These are phyloP conservation scores for Tenthredo scrophulariae DNA, from an alignment of 2,888 invertebrate genomes.

Conservation along the genomic window DNA sequence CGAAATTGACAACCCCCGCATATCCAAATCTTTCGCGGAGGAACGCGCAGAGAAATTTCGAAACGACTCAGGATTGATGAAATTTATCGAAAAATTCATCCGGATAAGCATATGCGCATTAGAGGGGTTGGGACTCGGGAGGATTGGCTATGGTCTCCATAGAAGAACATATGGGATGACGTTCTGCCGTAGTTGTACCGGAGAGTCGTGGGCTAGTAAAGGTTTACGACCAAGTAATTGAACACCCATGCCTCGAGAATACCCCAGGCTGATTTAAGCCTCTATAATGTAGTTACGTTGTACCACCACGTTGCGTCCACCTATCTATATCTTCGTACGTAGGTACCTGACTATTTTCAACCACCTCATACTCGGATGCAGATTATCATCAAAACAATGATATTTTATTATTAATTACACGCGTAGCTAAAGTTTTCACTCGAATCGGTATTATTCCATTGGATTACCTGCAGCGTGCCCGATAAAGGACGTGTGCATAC, in stretches of 20 bases:
- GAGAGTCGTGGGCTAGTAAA: conserved; percentile 67
- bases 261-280: conserved; percentile 71
- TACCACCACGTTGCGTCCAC: conserved; percentile 9
- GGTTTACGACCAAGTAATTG: conserved; percentile 73
- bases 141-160: conserved; percentile 63
- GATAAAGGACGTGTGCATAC: no score
- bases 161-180: conserved; percentile 62
- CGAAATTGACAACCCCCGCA: background rate
- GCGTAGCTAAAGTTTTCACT: background rate
- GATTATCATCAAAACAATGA: conserved; percentile 42
- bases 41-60: no score
- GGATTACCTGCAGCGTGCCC: no score
- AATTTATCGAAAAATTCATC: background rate
- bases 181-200: conserved; percentile 58
- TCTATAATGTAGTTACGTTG: conserved; percentile 63
- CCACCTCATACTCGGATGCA: background rate
- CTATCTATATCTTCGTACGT: background rate
- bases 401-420: conserved; percentile 43
- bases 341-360: conserved; percentile 5
- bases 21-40: no score
- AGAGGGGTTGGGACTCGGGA: background rate
- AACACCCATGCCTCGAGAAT: conserved; percentile 71
- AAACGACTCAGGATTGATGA: no score
- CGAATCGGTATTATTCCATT: no score
- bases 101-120: background rate